Base-by-base conservation (phyloP, 2,888 invertebrate species). In the Drosophila aldrichi region DNA sequence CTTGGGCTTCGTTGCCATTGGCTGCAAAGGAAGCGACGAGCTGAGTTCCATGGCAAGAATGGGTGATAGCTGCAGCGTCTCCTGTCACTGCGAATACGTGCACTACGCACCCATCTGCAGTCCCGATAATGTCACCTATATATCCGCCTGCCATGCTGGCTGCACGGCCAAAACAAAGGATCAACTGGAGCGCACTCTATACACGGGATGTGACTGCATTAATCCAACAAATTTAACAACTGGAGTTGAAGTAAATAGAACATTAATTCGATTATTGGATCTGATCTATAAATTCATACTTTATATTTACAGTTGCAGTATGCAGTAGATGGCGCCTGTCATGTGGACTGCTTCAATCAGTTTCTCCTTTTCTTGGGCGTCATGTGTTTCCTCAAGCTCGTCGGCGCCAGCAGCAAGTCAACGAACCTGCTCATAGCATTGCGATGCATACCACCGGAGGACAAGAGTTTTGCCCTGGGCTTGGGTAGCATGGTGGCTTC, bases 71-170 rank as follows among this genome's bases (percentile, higher is more conserved):
- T 96, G 96, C 90, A 96, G 95, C 87, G 91, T 93, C 18, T 92
- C 94, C 62, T 96, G 96, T 85, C 93, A 94, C 70, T 96, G 96
- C 91, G 95, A 95, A 80, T 95, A 95, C 82, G 95, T 95, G 25
- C 95, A 95, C 80, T 96, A 95, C 90, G 95, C 95, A 74, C 96
- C 96, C 0, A 95, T 96, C 2, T 96, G 96, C 90, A 94, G 95
- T 16, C 93, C 94, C 43, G 94, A 94, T 63, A 94, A 94, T 1
- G 93, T 94, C 54, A 95, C 95, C 8, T 96, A 94, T 90, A 96
- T 96, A 86, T 96, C 96, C 0, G 95, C 96, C 12, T 97, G 97
- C 89, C 96, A 96, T 89, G 96, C 96, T 16, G 96, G 97, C 2
- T 96, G 96, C 88, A 93, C 91, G 3, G 70, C 46, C 41, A 60